Conservation (phyloP, 2,888 invertebrate genomes). For the Anaspis maculata region DNA sequence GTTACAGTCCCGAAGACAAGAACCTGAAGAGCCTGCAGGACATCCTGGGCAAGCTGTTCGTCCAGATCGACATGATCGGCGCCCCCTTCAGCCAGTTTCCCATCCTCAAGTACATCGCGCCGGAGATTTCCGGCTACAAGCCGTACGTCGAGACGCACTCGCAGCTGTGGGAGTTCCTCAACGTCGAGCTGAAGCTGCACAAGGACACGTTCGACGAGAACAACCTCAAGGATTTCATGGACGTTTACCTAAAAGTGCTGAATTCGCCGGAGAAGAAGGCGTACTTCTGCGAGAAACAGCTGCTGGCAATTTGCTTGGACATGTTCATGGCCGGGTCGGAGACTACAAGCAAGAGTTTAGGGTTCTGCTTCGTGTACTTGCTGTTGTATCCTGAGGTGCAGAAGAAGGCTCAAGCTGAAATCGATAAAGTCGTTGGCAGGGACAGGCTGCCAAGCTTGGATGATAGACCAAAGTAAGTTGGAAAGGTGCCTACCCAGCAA, state of each 20-base stretch:
- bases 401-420: slow-evolving; percentile 66
- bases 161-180: slow-evolving; percentile 63
- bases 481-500: too few relatives aligned
- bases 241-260: slow-evolving; percentile 65
- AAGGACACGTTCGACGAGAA: slow-evolving; percentile 54
- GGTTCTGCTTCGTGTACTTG: slow-evolving; percentile 68
- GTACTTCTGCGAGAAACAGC: slow-evolving; percentile 62
- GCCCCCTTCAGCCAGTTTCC: slow-evolving; percentile 75
- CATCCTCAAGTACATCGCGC: slow-evolving; percentile 57
- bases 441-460: slow-evolving; percentile 59
- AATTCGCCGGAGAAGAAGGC: slow-evolving; percentile 49
- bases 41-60: slow-evolving; percentile 62
- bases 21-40: slow-evolving; percentile 60
- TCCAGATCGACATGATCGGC: slow-evolving; percentile 74
- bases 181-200: slow-evolving; percentile 63
- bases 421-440: slow-evolving; percentile 64
- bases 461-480: slow-evolving; percentile 64
- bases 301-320: slow-evolving; percentile 74
- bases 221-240: slow-evolving; percentile 71
- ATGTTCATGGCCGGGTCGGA: slow-evolving; percentile 84
- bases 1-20: slow-evolving; percentile 62
- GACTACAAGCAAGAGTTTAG: slow-evolving; percentile 72
- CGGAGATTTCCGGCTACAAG: slow-evolving; percentile 68
- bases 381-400: slow-evolving; percentile 65
- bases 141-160: slow-evolving; percentile 63